Conservation (phyloP, 2,113 vertebrate genomes). For the Lontra canadensis region DNA sequence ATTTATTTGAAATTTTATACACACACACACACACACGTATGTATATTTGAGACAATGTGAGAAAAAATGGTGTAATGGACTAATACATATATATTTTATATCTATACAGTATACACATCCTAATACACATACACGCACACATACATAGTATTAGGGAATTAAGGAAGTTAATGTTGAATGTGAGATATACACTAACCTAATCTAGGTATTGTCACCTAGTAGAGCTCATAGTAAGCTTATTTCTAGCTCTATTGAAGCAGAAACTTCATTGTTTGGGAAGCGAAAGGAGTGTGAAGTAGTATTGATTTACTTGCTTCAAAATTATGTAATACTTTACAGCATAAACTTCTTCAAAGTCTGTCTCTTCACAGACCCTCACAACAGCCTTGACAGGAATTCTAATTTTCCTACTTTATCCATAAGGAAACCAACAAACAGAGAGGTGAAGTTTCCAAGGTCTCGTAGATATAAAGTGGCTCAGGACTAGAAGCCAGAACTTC, state of each 20-base stretch:
- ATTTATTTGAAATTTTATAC: background rate
- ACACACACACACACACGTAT: background rate
- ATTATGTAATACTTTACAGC: background rate
- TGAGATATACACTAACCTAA: background rate
- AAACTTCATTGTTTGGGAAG: background rate
- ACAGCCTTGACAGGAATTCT: background rate
- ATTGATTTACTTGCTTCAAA: slow-evolving; percentile 19
- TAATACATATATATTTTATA: background rate
- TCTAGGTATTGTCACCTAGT: background rate
- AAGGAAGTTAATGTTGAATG: background rate
- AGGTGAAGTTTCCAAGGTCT: background rate
- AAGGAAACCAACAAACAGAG: background rate
- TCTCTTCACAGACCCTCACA: background rate
- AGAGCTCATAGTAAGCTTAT: background rate
- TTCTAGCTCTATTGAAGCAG: background rate
- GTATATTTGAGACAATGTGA: background rate
- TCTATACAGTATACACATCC: background rate
- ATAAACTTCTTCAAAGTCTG: background rate
- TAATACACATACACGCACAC: background rate
- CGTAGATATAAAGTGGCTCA: background rate
- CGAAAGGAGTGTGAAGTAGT: background rate
- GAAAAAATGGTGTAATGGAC: background rate
- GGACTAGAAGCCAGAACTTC: background rate
- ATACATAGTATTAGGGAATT: background rate
- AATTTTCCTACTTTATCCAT: background rate